Conservation (phyloP, 2,888 invertebrate genomes). For the Perithous albicinctus region DNA sequence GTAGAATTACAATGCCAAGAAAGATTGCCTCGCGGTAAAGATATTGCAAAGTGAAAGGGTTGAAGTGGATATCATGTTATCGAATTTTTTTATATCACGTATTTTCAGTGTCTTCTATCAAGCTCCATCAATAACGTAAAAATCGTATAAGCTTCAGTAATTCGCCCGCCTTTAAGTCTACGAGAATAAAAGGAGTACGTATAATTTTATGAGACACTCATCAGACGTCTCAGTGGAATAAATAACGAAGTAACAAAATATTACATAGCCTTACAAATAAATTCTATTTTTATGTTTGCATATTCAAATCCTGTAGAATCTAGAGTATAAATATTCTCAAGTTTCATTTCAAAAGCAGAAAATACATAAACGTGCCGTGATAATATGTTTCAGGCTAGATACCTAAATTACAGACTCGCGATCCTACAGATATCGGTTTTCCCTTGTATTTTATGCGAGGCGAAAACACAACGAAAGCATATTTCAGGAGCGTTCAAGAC, state of each 20-base stretch:
- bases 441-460: constrained; percentile 10
- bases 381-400: background rate
- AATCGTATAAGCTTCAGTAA: background rate
- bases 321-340: background rate
- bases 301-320: background rate
- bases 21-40: background rate
- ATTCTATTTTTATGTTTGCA: background rate
- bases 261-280: background rate
- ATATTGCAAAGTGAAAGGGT: background rate
- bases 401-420: constrained; percentile 3
- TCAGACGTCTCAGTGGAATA: background rate
- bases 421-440: background rate
- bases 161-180: background rate
- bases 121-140: background rate
- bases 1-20: background rate
- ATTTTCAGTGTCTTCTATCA: background rate
- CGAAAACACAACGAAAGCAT: background rate
- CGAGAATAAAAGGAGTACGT: background rate
- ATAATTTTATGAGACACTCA: background rate
- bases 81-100: background rate
- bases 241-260: background rate
- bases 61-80: background rate
- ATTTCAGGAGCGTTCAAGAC: background rate
- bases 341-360: background rate
- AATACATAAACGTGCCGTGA: background rate